Evolutionary conservation across 2,888 invertebrate genomes (phyloP), one percentile per base, ranked within the genome.

Genomic region (Plebejus melissa): DNA sequence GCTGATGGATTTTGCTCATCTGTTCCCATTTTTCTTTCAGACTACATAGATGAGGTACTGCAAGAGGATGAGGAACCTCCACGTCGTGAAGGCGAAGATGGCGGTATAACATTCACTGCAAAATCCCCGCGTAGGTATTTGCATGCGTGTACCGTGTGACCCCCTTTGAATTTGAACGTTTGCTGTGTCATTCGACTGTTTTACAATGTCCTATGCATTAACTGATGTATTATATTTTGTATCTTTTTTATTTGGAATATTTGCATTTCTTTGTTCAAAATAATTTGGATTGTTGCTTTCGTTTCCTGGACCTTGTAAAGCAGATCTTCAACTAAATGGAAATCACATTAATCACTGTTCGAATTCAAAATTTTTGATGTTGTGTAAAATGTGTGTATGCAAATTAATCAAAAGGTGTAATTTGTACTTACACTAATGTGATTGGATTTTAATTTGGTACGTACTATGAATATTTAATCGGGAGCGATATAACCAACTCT

Each of bases 81-180:
- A 4, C 94, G 93, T 41, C 91, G 94, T 6, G 91, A 94, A 80
- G 94, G 95, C 74, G 97, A 97, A 84, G 97, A 98, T 87, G 96
- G 96, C 89, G 97, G 97, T 84, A 97, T 98, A 82, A 98, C 97
- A 80, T 98, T 98, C 88, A 98, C 97, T 83, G 98, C 97, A 78
- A 96, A 97, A 94, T 96, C 97, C 88, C 96, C 96, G 90, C 97
- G 97, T 97, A 96, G 96, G 96, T 96, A 93, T 93, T 90, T 87
- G 93, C 92, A 93, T 91, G 93, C 77, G 79, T 82, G 83, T 83
- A 84, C 81, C 79, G 83, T 83, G 82, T 85, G 82, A 80, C 81
- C 83, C 83, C 76, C 81, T 88, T 89, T 90, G 90, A 88, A 90
- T 88, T 90, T 90, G 89, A 87, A 90, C 82, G 81, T 79, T 75